These are phyloP conservation scores for Pyrrhura leucotis DNA, from an alignment of 2,797 vertebrate genomes.

Conservation along the genomic window DNA sequence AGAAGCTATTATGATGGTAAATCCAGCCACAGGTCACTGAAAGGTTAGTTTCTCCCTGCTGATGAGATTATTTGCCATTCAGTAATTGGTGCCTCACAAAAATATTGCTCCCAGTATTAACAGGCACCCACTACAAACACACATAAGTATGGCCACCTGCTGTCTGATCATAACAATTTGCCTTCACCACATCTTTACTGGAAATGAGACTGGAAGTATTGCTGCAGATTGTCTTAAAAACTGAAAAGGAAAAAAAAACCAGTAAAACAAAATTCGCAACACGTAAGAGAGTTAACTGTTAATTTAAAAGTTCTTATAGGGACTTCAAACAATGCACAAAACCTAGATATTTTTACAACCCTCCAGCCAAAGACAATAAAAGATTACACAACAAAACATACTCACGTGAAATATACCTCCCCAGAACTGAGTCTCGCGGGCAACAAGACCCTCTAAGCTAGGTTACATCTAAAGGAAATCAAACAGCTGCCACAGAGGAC, in stretches of 20 bases:
- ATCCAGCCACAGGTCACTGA: neutral
- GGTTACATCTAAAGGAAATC: neutral
- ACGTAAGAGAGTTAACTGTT: neutral
- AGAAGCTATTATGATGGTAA: neutral
- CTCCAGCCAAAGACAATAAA: neutral
- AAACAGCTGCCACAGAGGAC: neutral
- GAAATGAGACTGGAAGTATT: neutral
- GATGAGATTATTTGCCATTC: neutral
- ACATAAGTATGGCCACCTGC: neutral
- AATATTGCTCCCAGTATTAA: neutral
- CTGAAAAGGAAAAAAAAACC: accelerated
- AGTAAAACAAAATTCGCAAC: neutral
- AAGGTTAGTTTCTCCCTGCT: neutral
- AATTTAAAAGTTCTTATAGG: neutral
- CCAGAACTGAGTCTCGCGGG: neutral
- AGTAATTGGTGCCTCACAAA: neutral
- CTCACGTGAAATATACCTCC: neutral
- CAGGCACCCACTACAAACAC: neutral
- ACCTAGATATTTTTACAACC: neutral
- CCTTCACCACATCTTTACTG: neutral
- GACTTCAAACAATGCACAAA: neutral
- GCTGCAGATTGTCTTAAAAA: neutral
- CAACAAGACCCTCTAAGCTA: neutral
- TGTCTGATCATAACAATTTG: neutral
- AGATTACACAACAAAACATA: neutral